Evolutionary conservation across 2,888 invertebrate genomes (phyloP), one percentile per base, ranked within the genome.

Genomic region (Cryptophagus acutangulus): DNA sequence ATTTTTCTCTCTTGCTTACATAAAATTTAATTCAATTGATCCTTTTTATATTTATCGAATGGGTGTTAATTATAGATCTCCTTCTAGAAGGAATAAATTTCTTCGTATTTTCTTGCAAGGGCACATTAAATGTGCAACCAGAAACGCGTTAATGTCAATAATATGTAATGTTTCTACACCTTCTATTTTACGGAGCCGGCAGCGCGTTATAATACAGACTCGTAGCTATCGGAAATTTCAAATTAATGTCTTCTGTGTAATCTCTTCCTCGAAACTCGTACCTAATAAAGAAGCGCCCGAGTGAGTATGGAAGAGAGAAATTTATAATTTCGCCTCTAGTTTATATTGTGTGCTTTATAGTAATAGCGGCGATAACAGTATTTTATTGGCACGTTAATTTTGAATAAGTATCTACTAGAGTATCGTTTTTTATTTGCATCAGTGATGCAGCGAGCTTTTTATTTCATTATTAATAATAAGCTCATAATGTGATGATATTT

Each of bases 231-330:
- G 59, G 56, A 60, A 61, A 58, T 59, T 60, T 45, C 51, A 56
- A 61, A 61, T 62, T 62, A 62, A 62, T 61, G 61, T 54, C 55
- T 55, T 57, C 62, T 60, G 61, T 55, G 57, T 55, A 61, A 57
- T 62, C 59, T 62, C 61, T 57, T 52, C 52, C 52, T 55, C 54
- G 45, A 43, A 51, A 54, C 52, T 49, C 52, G 50, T 46, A 55
- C 51, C 55, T 58, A 57, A 57, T 59, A 59, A 60, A 59, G 56
- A 58, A 57, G 45, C 41, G n/a, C n/a, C n/a, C n/a, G n/a, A n/a
- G n/a, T n/a, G n/a, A n/a, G n/a, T n/a, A n/a, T 43, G 30, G 38
- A 30, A 10, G 35, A n/a, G 41, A 38, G 53, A 58, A 58, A 60
- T 58, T 60, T 57, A 59, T 55, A 59, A 60, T 59, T 61, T 52